Conservation (phyloP, 2,113 vertebrate genomes). For the Rhadina sibilatrix region DNA sequence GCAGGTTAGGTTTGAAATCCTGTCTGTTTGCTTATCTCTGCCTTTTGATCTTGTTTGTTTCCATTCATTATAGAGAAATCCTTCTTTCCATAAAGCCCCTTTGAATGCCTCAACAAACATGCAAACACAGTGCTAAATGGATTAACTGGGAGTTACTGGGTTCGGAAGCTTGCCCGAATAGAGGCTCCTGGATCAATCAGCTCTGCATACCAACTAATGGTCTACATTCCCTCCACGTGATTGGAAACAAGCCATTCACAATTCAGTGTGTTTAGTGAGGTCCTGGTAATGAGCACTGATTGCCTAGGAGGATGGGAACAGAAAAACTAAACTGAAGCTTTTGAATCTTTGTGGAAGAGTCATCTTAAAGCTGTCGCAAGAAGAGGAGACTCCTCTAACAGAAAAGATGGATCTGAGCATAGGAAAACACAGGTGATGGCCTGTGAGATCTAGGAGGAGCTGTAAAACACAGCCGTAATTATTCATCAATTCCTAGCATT, state of each 20-base stretch:
- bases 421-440: not conserved
- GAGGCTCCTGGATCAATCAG: not conserved
- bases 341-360: not conserved
- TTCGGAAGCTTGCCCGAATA: not conserved
- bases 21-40: constrained; percentile 55
- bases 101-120: constrained; percentile 33
- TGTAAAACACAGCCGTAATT: not conserved
- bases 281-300: not conserved
- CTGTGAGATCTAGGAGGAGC: not conserved
- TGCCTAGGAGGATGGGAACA: not conserved
- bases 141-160: constrained; percentile 10
- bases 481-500: not conserved
- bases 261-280: not conserved
- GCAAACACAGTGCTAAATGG: constrained; percentile 26
- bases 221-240: not conserved
- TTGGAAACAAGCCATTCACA: not conserved
- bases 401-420: not conserved
- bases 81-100: constrained; percentile 37
- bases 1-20: constrained; percentile 59
- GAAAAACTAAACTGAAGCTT: not conserved
- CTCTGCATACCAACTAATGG: not conserved
- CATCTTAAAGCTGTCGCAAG: not conserved
- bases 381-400: not conserved
- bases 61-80: constrained; percentile 39
- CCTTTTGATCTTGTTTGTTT: constrained; percentile 63